A percentile compares a stretch with the other conserved stretches of the same genome.
Evolutionary conservation across 1,140 invertebrate species (phyloP).

Genomic region (Andrena cerasifolii): DNA sequence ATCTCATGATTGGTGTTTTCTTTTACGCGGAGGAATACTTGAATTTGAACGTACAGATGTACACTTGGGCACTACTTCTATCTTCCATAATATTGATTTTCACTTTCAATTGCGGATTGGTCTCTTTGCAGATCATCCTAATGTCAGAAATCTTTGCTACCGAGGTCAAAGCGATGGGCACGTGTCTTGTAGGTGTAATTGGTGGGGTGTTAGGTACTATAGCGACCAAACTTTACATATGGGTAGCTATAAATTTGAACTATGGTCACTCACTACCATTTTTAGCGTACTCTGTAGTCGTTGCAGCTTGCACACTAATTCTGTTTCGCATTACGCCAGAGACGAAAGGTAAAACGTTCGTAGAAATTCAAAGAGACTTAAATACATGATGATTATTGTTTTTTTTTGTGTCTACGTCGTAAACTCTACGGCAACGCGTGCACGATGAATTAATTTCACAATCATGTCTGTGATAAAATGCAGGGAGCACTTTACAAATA

Average conservation of each 20-base stretch:
- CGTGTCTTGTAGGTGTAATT: slow-evolving; percentile 86
- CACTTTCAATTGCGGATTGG: slow-evolving; percentile 86
- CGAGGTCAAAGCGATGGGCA: slow-evolving; percentile 86
- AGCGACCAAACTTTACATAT: slow-evolving; percentile 87
- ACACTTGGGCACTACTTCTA: slow-evolving; percentile 84
- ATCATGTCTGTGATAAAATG: too few relatives aligned
- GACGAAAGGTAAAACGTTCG: slow-evolving; percentile 90
- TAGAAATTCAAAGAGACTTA: slow-evolving; percentile 64
- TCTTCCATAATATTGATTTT: slow-evolving; percentile 86
- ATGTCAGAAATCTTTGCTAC: slow-evolving; percentile 88
- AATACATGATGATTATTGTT: slow-evolving; percentile 24
- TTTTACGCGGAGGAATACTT: slow-evolving; percentile 83
- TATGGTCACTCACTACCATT: slow-evolving; percentile 85
- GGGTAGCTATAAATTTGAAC: slow-evolving; percentile 83
- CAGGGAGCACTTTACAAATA: too few relatives aligned
- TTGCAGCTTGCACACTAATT: slow-evolving; percentile 81
- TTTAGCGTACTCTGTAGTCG: slow-evolving; percentile 85
- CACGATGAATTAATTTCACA: too few relatives aligned
- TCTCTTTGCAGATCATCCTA: slow-evolving; percentile 87
- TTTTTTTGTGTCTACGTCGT: too few relatives aligned
- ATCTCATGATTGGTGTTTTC: slow-evolving; percentile 84
- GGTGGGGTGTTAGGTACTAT: slow-evolving; percentile 87
- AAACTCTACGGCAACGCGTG: too few relatives aligned
- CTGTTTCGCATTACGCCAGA: slow-evolving; percentile 87
- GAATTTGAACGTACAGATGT: slow-evolving; percentile 43